Base-by-base conservation (phyloP, 2,797 vertebrate genomes). In the Myotis pilosus region DNA sequence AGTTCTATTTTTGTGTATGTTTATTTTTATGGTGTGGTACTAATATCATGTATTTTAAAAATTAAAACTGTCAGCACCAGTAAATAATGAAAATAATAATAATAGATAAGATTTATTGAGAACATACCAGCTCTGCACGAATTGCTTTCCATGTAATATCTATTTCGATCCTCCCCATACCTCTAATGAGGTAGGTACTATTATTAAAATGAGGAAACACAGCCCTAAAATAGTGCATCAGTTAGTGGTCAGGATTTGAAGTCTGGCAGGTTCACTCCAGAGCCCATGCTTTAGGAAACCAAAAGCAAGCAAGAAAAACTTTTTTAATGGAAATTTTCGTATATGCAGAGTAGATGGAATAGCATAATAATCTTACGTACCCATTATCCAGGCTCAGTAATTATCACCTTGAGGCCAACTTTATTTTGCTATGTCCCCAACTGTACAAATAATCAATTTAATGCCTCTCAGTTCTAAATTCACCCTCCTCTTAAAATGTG, bases 241-340 rank as follows among this genome's bases (percentile, higher is more conserved):
- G 15, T 30, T 74, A 92, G 28, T 87, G 64, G 2, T 55, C 23
- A 85, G 16, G 33, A 75, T 82, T 87, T 79, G 17, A 96, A 57
- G 20, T 55, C 72, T 93, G 60, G 23, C 11, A 66, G n/a, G 4
- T 82, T 92, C 33, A 93, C 62, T 76, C 17, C 15, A 75, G 28
- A 84, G 17, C 30, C 47, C 33, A 1, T 49, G 25, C 36, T 94
- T 92, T 72, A 79, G 9, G 23, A 80, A 76, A 66, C n/a, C 16
- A 78, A 83, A 93, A 83, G 13, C 16, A 87, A 76, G 55, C 28
- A 62, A 62, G 28, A 71, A 66, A 71, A 25, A 1, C 5, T 25
- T 90, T 92, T 80, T 30, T 89, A 91, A 53, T 66, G n/a, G 51
- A 74, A 85, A 89, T 22, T 85, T 93, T 95, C 25, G 87, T 44